Conservation (phyloP, 2,797 vertebrate species). For the Helarctos malayanus region DNA sequence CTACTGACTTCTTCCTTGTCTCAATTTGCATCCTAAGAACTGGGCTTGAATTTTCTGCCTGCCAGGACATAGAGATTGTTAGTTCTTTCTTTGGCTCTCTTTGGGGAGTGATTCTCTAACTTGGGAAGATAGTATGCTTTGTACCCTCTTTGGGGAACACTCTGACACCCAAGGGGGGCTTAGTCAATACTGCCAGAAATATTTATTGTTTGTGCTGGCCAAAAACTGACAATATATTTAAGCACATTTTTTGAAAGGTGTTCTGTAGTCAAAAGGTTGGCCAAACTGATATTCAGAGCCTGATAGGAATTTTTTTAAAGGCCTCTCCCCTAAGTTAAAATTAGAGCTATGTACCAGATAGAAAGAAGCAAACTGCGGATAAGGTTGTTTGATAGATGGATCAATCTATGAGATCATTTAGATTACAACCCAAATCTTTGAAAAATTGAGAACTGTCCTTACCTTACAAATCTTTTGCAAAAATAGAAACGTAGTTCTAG, state of each 20-base stretch:
- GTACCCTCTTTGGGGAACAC: background rate
- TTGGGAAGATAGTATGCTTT: background rate
- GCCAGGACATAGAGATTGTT: background rate
- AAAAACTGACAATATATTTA: background rate
- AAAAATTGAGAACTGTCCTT: background rate
- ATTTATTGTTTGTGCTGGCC: background rate
- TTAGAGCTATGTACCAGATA: background rate
- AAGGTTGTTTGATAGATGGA: background rate
- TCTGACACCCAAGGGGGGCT: background rate
- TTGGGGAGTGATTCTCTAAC: background rate
- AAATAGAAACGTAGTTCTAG: background rate
- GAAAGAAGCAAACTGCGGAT: background rate
- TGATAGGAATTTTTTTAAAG: background rate
- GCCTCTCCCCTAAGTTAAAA: background rate
- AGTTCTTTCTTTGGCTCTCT: background rate
- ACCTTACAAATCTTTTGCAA: background rate
- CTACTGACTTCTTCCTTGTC: background rate
- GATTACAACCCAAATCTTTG: background rate
- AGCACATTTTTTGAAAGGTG: background rate
- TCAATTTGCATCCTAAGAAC: background rate
- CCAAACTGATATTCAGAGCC: background rate
- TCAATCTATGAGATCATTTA: background rate
- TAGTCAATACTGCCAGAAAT: background rate
- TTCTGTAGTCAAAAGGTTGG: background rate
- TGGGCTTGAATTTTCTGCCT: background rate